phyloP scores from a whole-genome alignment of 1,140 invertebrate species.

The Saxidomus purpurata region DNA sequence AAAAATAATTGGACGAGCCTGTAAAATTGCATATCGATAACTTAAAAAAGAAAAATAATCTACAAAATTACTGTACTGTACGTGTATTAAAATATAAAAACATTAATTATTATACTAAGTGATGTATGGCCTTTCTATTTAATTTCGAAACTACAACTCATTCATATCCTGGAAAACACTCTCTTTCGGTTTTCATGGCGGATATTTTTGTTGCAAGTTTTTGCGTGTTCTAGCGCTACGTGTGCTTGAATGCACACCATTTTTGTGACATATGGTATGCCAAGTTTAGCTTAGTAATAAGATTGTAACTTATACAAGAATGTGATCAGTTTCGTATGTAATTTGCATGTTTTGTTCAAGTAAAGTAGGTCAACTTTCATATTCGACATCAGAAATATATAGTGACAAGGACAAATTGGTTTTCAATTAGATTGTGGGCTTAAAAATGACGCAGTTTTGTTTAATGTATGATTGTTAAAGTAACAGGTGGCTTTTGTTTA shows the following conservation, averaged over 20 bases:
- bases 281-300: neutral
- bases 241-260: neutral
- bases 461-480: no score
- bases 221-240: neutral
- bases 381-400: conserved; percentile 11
- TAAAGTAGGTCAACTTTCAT: conserved; percentile 61
- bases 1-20: neutral
- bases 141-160: conserved; percentile 54
- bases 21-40: neutral
- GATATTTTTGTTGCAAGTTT: neutral
- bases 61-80: neutral
- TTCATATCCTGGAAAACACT: conserved; percentile 38
- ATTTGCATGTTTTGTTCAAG: neutral
- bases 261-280: neutral
- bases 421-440: no score
- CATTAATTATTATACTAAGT: neutral
- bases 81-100: neutral
- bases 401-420: no score
- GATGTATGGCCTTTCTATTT: neutral
- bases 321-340: neutral
- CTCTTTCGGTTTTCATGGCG: conserved; percentile 62
- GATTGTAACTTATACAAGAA: neutral
- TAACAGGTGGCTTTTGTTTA: no score
- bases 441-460: no score
- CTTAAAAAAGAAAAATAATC: neutral